Evolutionary conservation across 2,797 vertebrate species (phyloP).

Genomic region (Dermochelys coriacea): DNA sequence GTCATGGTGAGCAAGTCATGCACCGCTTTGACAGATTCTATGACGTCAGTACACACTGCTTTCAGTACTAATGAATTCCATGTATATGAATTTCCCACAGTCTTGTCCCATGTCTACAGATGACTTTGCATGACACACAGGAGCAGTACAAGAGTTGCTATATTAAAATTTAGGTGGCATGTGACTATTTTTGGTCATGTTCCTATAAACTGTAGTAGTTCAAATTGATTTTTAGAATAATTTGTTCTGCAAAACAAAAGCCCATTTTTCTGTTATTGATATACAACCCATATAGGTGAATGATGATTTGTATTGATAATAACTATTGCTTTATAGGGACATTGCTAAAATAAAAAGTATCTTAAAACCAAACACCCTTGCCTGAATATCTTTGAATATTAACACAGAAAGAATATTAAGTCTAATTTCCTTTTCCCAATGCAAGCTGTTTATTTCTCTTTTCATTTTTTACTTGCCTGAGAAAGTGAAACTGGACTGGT

Average conservation of each 20-base stretch:
- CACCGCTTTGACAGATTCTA: neutral
- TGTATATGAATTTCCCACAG: neutral
- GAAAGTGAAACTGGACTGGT: neutral
- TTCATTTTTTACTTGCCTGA: neutral
- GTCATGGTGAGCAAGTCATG: neutral
- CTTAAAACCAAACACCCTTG: conserved; percentile 24
- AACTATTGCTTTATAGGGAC: neutral
- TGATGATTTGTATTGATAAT: conserved; percentile 20
- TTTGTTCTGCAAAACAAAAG: neutral
- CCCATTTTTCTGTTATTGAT: neutral
- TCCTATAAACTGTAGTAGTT: neutral
- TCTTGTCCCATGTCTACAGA: neutral
- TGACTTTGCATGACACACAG: neutral
- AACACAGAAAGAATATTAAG: neutral
- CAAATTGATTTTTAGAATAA: neutral
- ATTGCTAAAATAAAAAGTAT: conserved; percentile 22
- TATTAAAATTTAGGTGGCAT: neutral
- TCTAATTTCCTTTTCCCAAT: neutral
- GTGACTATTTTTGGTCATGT: neutral
- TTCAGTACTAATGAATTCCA: neutral
- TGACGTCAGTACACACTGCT: neutral
- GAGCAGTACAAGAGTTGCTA: neutral
- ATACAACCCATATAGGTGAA: conserved; percentile 6
- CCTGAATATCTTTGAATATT: conserved; percentile 16
- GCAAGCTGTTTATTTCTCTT: neutral